A percentile compares a stretch with the other conserved stretches of the same genome.
phyloP scores from a whole-genome alignment of 2,888 invertebrate genomes.

The Mythimna loreyi region DNA sequence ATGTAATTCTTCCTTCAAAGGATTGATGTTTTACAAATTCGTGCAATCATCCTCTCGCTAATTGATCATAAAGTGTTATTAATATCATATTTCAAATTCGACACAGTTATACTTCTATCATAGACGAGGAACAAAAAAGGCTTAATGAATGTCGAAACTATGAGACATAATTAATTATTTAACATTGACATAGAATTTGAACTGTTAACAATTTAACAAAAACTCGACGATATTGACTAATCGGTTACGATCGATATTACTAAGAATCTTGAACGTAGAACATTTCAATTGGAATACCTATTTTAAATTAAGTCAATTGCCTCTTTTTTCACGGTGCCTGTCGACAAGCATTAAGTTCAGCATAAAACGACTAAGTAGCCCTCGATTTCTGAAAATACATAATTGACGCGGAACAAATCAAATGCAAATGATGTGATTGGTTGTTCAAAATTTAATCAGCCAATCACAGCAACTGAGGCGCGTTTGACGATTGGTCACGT shows the following conservation, averaged over 20 bases:
- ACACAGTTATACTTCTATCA: background rate
- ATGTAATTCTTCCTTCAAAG: too few species aligned
- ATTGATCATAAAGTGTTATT: background rate
- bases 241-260: conserved; percentile 38
- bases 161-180: conserved; percentile 63
- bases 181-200: conserved; percentile 72
- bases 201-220: conserved; percentile 36
- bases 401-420: background rate
- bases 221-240: conserved; percentile 34
- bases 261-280: conserved; percentile 12
- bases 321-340: background rate
- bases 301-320: background rate
- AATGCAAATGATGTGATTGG: background rate
- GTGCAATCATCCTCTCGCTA: too few species aligned
- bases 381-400: background rate
- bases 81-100: background rate
- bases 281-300: background rate
- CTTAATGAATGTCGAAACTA: conserved; percentile 67
- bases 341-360: background rate
- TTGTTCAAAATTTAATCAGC: background rate
- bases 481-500: background rate
- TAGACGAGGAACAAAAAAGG: conserved; percentile 51
- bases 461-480: background rate
- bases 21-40: too few species aligned
- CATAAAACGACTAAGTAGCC: background rate